Evolutionary conservation across 2,113 vertebrate genomes (phyloP), one percentile per base, ranked within the genome.

Genomic region (Pionites leucogaster): DNA sequence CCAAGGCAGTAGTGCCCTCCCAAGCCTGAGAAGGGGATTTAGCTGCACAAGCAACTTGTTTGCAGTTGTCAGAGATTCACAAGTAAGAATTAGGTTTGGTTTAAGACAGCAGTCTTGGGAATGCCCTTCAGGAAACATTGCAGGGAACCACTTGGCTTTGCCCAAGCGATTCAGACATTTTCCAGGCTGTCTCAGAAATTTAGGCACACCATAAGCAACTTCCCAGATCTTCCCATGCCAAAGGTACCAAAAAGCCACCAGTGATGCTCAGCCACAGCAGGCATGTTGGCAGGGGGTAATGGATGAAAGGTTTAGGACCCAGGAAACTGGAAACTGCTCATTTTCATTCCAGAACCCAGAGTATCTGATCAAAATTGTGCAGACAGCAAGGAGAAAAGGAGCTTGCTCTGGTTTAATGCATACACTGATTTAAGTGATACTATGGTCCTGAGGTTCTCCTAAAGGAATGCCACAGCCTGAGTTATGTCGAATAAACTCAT

Each of bases 231-330:
- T 44, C 57, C 41, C 16, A 28, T 19, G 14, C 41, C 72, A n/a
- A n/a, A 44, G 28, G 33, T 28, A 52, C 53, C 4, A 2, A 29
- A 65, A 55, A 76, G 8, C 29, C 63, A 6, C 31, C 5, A 2
- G 2, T 0, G 2, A 10, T 42, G 72, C 33, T 63, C 62, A 11
- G 20, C 2, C 37, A 23, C 11, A 22, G 33, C 65, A 27, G 72
- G n/a, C 4, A 4, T 2, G 5, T 24, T 37, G 50, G 9, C 5
- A 25, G 16, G 42, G 12, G 19, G 33, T 24, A 1, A 1, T 0
- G 1, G 1, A 33, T 72, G 47, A 39, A 41, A 57, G 13, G 9
- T 42, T 53, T 33, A 24, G 37, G 41, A 11, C 13, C 46, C 2
- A 5, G 50, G 35, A 35, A 80, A 17, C 39, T 14, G 4, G 22